Evolutionary conservation across 2,113 vertebrate genomes (phyloP), one percentile per base, ranked within the genome.

Genomic region (Neomonachus schauinslandi): DNA sequence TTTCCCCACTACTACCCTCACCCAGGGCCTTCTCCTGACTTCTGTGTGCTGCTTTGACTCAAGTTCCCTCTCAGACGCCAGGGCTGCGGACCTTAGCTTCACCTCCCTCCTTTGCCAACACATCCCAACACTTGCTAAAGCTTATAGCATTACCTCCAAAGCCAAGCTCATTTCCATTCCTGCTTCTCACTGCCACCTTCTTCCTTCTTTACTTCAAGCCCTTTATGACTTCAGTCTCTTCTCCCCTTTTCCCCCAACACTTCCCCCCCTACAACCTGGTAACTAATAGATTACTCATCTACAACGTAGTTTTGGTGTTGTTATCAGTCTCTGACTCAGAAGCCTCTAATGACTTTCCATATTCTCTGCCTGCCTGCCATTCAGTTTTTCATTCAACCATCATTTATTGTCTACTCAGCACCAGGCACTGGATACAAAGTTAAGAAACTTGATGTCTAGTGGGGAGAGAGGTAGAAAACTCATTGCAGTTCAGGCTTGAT

Each of bases 241-340:
- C 51, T 91, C 26, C 21, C 21, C 33, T 46, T 81, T 42, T 55
- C 39, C 53, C 53, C 76, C 39, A 77, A 31, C 28, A 31, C 19
- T 12, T 46, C 74, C 15, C 51, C n/a, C 12, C 55, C 57, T 22
- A 21, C 14, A 77, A 22, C 46, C 24, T 24, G 33, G 28, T 77
- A 84, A 46, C 93, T 76, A 88, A 83, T 9, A 46, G 79, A 46
- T 92, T 69, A 84, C 82, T 92, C 77, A 90, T 72, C 22, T 93
- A 46, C 67, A 65, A 36, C 31, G 21, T 15, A 22, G 39, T 69
- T 93, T 61, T 55, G 11, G 39, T 76, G 81, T 36, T 88, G 24
- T 81, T 81, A 91, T 81, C 85, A 42, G 22, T 74, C 51, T 85
- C 89, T 74, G 61, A 90, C 49, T 90, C 95, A 72, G 65, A 82